Conservation (phyloP, 1,140 invertebrate species). For the Oscheius sp. region DNA sequence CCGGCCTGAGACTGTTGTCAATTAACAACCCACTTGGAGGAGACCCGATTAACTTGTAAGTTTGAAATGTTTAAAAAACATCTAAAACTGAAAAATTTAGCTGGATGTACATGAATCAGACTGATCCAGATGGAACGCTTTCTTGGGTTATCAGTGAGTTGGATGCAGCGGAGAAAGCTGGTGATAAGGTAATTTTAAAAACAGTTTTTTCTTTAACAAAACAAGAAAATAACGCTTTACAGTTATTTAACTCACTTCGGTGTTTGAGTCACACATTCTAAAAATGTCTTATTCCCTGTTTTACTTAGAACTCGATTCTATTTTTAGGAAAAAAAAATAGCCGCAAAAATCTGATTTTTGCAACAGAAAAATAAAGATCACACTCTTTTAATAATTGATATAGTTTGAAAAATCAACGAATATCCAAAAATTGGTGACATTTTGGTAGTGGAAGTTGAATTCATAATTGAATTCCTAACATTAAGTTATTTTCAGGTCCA, state of each 20-base stretch:
- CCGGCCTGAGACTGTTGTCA: conserved; percentile 63
- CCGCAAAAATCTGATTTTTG: not conserved
- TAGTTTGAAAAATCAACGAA: not conserved
- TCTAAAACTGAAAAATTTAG: conserved; percentile 71
- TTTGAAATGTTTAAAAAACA: no score
- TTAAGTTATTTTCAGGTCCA: conserved; percentile 25
- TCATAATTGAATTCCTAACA: not conserved
- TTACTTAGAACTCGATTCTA: not conserved
- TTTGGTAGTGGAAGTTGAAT: conserved; percentile 15
- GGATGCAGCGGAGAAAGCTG: conserved; percentile 84
- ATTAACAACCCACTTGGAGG: conserved; percentile 64
- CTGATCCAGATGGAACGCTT: conserved; percentile 87
- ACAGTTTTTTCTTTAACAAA: not conserved
- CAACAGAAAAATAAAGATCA: no score
- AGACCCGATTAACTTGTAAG: conserved; percentile 62
- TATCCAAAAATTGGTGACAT: conserved; percentile 27
- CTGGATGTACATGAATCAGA: conserved; percentile 92
- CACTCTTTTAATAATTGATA: conserved; percentile 15
- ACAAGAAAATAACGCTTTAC: not conserved
- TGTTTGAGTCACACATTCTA: not conserved
- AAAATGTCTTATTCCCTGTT: not conserved
- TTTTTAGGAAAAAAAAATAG: not conserved
- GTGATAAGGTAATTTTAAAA: conserved; percentile 76
- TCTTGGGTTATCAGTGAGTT: conserved; percentile 91
- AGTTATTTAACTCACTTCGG: not conserved